These are phyloP conservation scores for Orthosia cruda DNA, from an alignment of 2,888 invertebrate genomes.

Conservation along the genomic window DNA sequence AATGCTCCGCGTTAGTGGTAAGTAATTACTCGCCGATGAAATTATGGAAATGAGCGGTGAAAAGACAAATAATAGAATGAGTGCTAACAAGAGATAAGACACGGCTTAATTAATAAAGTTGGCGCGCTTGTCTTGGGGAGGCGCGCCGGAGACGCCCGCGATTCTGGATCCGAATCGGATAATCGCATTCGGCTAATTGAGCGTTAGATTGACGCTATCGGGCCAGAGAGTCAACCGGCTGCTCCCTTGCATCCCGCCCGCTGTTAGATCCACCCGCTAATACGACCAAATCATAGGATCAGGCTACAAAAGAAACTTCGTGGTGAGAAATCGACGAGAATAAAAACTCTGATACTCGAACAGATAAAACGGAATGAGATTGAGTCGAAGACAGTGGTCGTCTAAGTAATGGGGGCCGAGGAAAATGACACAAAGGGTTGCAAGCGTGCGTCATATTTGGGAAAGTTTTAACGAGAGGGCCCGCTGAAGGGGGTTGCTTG, in stretches of 20 bases:
- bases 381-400: slow-evolving; percentile 78
- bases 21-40: slow-evolving; percentile 91
- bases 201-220: slow-evolving; percentile 91
- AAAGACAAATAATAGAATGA: slow-evolving; percentile 92
- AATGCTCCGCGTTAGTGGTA: slow-evolving; percentile 88
- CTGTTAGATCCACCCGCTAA: slow-evolving; percentile 80
- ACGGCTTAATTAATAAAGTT: slow-evolving; percentile 92
- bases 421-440: slow-evolving; percentile 87
- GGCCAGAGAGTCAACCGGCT: slow-evolving; percentile 77
- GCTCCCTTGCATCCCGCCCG: slow-evolving; percentile 69
- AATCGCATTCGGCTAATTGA: slow-evolving; percentile 91
- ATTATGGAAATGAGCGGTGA: slow-evolving; percentile 92
- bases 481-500: slow-evolving; percentile 76
- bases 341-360: slow-evolving; percentile 72
- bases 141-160: slow-evolving; percentile 83
- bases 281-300: slow-evolving; percentile 83
- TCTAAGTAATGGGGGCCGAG: slow-evolving; percentile 77
- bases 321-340: slow-evolving; percentile 66
- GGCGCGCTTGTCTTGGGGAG: slow-evolving; percentile 88
- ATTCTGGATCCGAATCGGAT: slow-evolving; percentile 90
- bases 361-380: slow-evolving; percentile 78
- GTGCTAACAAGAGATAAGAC: slow-evolving; percentile 92
- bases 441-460: slow-evolving; percentile 85
- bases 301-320: slow-evolving; percentile 77
- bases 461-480: slow-evolving; percentile 89